Base-by-base conservation (phyloP, 2,888 invertebrate genomes). In the Rhyacophila evoluta region DNA sequence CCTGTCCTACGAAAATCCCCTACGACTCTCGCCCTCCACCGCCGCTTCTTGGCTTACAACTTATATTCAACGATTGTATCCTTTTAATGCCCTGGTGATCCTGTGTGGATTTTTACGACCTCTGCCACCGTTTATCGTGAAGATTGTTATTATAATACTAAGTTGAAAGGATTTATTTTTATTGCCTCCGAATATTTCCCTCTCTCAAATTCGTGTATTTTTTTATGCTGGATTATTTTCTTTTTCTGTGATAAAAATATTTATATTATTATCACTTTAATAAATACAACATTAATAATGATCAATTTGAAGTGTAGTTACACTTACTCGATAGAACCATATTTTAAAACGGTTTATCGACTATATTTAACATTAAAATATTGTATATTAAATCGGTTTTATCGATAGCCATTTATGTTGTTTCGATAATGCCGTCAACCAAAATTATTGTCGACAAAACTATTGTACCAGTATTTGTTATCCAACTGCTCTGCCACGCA, bases 31-130 rank as follows among this genome's bases (percentile, higher is more conserved):
- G 2, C 8, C 25, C 25, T 55, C 55, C 55, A 6, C 55, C 10
- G 55, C 25, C 55, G 55, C 55, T 55, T 41, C 55, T 19, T 19
- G 55, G 19, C 55, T 55, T 55, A 55, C 55, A 55, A 55, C 55
- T 55, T 55, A 55, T 55, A 55, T 55, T 55, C 55, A 55, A 55
- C 55, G 55, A 55, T 55, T 55, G 55, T 55, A 55, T 55, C 55
- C 55, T 55, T 55, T 55, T 55, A 55, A 55, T 55, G 55, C 55
- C 12, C 15, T 55, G 25, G 55, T 55, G 55, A 55, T 55, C 55
- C 55, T 55, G 55, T 25, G 55, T 55, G 55, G 55, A 55, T 55
- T 55, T 41, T 55, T 55, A 55, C 25, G 19, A 25, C 55, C 55
- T 19, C 55, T 55, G 55, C 55, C 55, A 55, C 55, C 55, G 25